These are phyloP conservation scores for Drosophila bifasciata DNA, from an alignment of 1,140 invertebrate species.

Conservation along the genomic window DNA sequence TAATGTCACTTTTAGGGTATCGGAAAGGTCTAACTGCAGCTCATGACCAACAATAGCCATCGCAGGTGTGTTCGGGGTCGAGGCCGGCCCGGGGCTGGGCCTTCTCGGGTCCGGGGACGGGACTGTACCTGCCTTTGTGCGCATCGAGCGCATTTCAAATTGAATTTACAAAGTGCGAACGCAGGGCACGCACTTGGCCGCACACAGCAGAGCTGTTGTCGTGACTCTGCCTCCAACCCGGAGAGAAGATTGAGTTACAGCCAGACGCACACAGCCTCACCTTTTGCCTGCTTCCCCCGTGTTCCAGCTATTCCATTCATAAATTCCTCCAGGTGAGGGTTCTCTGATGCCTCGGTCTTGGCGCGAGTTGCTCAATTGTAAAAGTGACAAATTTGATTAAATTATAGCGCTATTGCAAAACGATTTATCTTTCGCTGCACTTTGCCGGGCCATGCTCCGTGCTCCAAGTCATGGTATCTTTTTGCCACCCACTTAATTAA, in stretches of 20 bases:
- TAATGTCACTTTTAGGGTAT: conserved; percentile 66
- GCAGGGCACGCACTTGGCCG: conserved; percentile 42
- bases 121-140: conserved; percentile 46
- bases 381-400: conserved; percentile 82
- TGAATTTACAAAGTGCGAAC: conserved; percentile 67
- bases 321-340: conserved; percentile 44
- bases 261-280: conserved; percentile 1
- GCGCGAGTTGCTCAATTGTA: conserved; percentile 72
- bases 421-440: conserved; percentile 79
- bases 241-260: conserved; percentile 39
- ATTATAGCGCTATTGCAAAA: conserved; percentile 80
- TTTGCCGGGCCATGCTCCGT: conserved; percentile 51
- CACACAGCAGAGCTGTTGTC: too few species aligned
- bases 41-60: conserved; percentile 21
- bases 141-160: conserved; percentile 72
- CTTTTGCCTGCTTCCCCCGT: conserved; percentile 7
- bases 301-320: conserved; percentile 49
- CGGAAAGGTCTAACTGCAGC: conserved; percentile 31
- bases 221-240: conserved; percentile 7
- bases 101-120: background rate
- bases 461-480: conserved; percentile 9
- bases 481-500: conserved; percentile 73
- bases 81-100: conserved; percentile 3
- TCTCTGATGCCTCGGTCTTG: conserved; percentile 1
- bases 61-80: conserved; percentile 11